A percentile compares a stretch with the other conserved stretches of the same genome.
phyloP scores from a whole-genome alignment of 2,797 vertebrate species.

The Caiman crocodilus region DNA sequence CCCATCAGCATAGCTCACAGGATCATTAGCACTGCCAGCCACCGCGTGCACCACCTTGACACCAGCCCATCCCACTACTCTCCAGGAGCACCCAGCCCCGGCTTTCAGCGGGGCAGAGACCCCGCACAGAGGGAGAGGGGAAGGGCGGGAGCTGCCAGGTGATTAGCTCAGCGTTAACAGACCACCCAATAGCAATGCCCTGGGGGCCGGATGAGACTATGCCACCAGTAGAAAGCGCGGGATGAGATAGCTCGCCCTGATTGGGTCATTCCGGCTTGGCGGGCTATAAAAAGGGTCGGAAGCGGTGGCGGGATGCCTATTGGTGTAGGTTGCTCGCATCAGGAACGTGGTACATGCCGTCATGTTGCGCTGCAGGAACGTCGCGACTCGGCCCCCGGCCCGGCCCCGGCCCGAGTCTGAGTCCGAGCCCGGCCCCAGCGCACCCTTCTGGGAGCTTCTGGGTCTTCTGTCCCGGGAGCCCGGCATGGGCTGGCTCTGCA shows the following conservation, averaged over 20 bases:
- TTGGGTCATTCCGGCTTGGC: fast-evolving
- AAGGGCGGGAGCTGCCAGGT: too few relatives aligned
- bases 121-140: too few relatives aligned
- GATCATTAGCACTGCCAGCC: too few relatives aligned
- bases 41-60: too few relatives aligned
- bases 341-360: fast-evolving
- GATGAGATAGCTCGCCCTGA: neutral
- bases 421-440: fast-evolving
- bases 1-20: too few relatives aligned
- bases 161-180: too few relatives aligned
- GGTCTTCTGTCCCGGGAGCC: slow-evolving; percentile 27
- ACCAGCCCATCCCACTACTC: too few relatives aligned
- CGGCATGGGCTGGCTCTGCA: neutral
- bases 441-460: slow-evolving; percentile 49
- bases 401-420: fast-evolving
- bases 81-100: too few relatives aligned
- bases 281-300: fast-evolving
- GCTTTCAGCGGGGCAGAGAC: too few relatives aligned
- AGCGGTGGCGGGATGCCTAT: fast-evolving
- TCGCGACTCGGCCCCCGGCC: neutral
- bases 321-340: fast-evolving
- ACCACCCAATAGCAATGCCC: neutral
- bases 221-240: fast-evolving
- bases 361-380: fast-evolving
- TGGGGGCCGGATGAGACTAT: fast-evolving